phyloP scores from a whole-genome alignment of 2,797 vertebrate species.

The Lacerta viridis region DNA sequence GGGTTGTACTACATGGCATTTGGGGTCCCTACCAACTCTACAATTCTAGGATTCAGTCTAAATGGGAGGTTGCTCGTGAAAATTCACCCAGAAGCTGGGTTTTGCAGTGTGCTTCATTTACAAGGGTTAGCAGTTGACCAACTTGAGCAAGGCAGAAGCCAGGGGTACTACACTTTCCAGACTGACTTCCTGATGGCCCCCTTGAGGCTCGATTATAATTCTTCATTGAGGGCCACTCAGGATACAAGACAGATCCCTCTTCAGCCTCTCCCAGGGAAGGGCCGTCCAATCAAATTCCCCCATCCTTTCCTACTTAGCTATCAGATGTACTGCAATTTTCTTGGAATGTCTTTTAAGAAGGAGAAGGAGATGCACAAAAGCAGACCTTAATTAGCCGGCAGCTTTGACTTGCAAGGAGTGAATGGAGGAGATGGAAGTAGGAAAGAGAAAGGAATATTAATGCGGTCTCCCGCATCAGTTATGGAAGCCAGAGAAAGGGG shows the following conservation, averaged over 20 bases:
- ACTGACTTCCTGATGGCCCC: neutral
- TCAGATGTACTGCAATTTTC: conserved; percentile 22
- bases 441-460: conserved; percentile 38
- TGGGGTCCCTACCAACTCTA: no score
- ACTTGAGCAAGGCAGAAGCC: conserved; percentile 10
- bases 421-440: conserved; percentile 13
- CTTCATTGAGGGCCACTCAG: neutral
- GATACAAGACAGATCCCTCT: neutral
- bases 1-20: no score
- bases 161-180: fast-evolving
- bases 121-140: neutral
- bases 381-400: neutral
- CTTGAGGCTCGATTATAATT: conserved; percentile 10
- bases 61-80: fast-evolving
- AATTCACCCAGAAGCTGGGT: neutral
- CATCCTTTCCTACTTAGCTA: neutral
- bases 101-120: neutral
- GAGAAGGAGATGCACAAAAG: neutral
- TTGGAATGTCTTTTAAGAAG: conserved; percentile 24
- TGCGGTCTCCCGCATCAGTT: conserved; percentile 51
- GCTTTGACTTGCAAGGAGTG: neutral
- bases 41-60: no score
- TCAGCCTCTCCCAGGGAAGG: neutral
- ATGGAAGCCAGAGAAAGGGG: conserved; percentile 50
- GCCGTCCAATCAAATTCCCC: neutral